These are phyloP conservation scores for Philopedon plagiatum DNA, from an alignment of 2,888 invertebrate genomes.

Conservation along the genomic window DNA sequence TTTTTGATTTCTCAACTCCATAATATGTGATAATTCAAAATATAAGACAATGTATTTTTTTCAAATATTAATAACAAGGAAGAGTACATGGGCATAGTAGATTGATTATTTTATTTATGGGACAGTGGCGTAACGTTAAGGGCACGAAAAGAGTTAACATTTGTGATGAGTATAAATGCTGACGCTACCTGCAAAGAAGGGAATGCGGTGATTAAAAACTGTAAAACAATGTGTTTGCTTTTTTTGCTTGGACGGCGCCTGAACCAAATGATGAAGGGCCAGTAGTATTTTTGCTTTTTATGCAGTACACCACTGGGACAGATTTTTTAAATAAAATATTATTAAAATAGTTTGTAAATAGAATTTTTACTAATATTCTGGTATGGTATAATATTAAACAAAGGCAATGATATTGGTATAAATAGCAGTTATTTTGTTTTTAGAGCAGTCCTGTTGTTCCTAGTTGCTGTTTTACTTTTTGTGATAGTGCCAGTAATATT, in stretches of 20 bases:
- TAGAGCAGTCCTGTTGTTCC: constrained; percentile 56
- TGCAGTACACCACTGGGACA: too few species aligned
- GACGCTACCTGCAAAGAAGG: too few species aligned
- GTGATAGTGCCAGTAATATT: constrained; percentile 81
- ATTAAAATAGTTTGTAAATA: not conserved
- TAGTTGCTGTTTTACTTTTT: constrained; percentile 75
- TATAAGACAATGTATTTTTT: not conserved
- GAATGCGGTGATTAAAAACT: too few species aligned
- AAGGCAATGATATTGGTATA: not conserved
- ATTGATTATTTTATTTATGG: not conserved
- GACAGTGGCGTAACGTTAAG: not conserved
- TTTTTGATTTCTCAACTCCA: not conserved
- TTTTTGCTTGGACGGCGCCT: too few species aligned
- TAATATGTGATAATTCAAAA: not conserved
- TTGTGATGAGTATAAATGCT: too few species aligned
- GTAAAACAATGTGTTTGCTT: too few species aligned
- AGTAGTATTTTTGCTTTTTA: too few species aligned
- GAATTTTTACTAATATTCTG: not conserved
- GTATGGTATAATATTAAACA: not conserved
- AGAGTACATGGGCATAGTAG: not conserved
- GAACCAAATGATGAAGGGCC: too few species aligned
- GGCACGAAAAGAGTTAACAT: not conserved
- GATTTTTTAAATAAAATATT: not conserved
- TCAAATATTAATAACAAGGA: not conserved
- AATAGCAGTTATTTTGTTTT: constrained; percentile 43